A percentile compares a stretch with the other conserved stretches of the same genome.
These are phyloP conservation scores for Drosophila infuscata DNA, from an alignment of 2,888 invertebrate species.

Conservation along the genomic window DNA sequence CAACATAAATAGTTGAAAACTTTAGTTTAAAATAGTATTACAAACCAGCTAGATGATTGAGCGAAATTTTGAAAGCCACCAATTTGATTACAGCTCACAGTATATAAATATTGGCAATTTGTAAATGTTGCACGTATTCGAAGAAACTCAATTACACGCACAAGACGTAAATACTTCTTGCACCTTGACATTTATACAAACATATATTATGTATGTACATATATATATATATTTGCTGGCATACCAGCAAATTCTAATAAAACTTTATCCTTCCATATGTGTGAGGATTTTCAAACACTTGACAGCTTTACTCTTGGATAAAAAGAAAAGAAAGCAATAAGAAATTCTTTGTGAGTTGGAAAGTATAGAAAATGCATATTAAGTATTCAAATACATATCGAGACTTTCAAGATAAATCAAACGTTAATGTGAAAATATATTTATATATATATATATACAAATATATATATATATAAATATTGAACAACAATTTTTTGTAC, in stretches of 20 bases:
- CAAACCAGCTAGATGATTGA: slow-evolving; percentile 2
- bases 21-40: slow-evolving; percentile 22
- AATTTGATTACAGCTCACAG: slow-evolving; percentile 39
- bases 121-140: slow-evolving; percentile 60
- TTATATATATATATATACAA: no score
- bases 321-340: slow-evolving; percentile 17
- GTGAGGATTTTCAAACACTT: slow-evolving; percentile 5
- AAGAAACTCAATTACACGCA: slow-evolving; percentile 66
- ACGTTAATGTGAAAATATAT: neutral
- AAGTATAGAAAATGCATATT: neutral
- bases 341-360: slow-evolving; percentile 1
- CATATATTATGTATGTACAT: neutral
- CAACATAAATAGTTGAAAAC: slow-evolving; percentile 26
- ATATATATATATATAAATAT: no score
- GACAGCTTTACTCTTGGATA: slow-evolving; percentile 23
- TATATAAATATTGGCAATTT: slow-evolving; percentile 36
- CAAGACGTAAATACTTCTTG: slow-evolving; percentile 46
- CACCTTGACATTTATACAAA: slow-evolving; percentile 32
- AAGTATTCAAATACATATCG: neutral
- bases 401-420: neutral
- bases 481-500: no score
- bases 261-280: slow-evolving; percentile 37
- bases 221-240: neutral
- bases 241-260: slow-evolving; percentile 40
- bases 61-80: slow-evolving; percentile 2